These are phyloP conservation scores for Scleropages formosus DNA, from an alignment of 2,797 vertebrate species.

Conservation along the genomic window DNA sequence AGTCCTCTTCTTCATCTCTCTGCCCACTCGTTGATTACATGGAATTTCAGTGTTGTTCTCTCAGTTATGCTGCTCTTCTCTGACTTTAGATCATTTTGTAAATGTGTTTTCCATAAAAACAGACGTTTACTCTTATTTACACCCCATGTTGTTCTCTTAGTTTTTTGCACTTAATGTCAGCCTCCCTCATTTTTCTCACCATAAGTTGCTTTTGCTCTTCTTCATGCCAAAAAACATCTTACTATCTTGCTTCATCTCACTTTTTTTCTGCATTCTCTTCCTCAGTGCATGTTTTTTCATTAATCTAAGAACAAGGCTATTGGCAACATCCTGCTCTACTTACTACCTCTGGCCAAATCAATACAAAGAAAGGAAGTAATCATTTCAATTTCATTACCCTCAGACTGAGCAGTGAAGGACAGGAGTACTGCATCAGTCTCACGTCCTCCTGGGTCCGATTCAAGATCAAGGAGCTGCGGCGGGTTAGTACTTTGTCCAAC, in stretches of 20 bases:
- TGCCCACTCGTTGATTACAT: too few relatives aligned
- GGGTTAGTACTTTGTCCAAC: not conserved
- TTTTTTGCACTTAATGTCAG: not conserved
- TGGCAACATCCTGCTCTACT: too few relatives aligned
- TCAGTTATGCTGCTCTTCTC: not conserved
- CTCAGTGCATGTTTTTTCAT: not conserved
- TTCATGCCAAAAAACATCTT: not conserved
- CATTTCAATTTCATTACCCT: not conserved
- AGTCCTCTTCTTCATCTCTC: not conserved
- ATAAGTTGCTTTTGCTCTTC: not conserved
- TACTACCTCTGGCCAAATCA: not conserved
- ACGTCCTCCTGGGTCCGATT: not conserved
- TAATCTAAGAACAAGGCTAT: too few relatives aligned
- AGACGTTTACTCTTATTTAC: too few relatives aligned
- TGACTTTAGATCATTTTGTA: too few relatives aligned
- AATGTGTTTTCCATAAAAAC: too few relatives aligned
- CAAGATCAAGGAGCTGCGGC: not conserved
- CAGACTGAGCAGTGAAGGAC: conserved; percentile 14
- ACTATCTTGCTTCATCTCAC: not conserved
- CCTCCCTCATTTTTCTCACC: not conserved
- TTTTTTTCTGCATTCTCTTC: not conserved
- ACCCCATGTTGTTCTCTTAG: not conserved
- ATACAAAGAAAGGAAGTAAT: not conserved
- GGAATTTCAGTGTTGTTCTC: not conserved
- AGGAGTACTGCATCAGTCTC: not conserved